Evolutionary conservation across 1,140 invertebrate species (phyloP).

Genomic region (Trichoplusia ni): DNA sequence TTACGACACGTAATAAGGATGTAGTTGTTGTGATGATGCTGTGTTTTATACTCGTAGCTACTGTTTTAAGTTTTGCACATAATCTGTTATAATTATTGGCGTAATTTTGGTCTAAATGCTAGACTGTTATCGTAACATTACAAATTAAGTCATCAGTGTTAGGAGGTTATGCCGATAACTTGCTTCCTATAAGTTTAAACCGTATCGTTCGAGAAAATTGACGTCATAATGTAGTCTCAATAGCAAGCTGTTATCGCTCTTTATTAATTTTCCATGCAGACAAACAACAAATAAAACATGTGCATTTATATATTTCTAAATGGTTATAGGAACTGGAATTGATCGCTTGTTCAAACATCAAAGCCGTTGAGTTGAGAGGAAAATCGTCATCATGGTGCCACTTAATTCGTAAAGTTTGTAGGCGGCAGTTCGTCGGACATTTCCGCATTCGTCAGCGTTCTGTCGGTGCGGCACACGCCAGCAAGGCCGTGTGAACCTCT

Average conservation of each 20-base stretch:
- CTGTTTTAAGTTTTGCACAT: neutral
- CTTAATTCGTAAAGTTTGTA: slow-evolving; percentile 61
- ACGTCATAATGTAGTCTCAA: slow-evolving; percentile 15
- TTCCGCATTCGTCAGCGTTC: slow-evolving; percentile 73
- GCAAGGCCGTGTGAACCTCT: slow-evolving; percentile 73
- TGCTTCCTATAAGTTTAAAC: neutral
- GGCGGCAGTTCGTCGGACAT: slow-evolving; percentile 64
- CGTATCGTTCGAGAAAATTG: slow-evolving; percentile 9
- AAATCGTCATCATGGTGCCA: slow-evolving; percentile 35
- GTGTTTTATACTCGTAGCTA: too few species aligned
- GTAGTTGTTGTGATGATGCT: too few species aligned
- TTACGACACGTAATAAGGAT: slow-evolving; percentile 16
- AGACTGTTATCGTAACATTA: slow-evolving; percentile 5
- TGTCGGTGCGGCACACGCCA: slow-evolving; percentile 53
- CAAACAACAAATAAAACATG: slow-evolving; percentile 6
- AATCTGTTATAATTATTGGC: neutral
- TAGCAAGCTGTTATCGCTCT: neutral
- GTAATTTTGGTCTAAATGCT: neutral
- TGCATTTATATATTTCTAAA: neutral
- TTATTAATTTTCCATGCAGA: slow-evolving; percentile 7
- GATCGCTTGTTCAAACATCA: slow-evolving; percentile 5
- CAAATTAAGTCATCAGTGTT: slow-evolving; percentile 19
- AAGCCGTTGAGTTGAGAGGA: neutral
- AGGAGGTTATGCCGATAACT: slow-evolving; percentile 13
- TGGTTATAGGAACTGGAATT: neutral